These are phyloP conservation scores for Poecile atricapillus DNA, from an alignment of 2,113 vertebrate species.

Conservation along the genomic window DNA sequence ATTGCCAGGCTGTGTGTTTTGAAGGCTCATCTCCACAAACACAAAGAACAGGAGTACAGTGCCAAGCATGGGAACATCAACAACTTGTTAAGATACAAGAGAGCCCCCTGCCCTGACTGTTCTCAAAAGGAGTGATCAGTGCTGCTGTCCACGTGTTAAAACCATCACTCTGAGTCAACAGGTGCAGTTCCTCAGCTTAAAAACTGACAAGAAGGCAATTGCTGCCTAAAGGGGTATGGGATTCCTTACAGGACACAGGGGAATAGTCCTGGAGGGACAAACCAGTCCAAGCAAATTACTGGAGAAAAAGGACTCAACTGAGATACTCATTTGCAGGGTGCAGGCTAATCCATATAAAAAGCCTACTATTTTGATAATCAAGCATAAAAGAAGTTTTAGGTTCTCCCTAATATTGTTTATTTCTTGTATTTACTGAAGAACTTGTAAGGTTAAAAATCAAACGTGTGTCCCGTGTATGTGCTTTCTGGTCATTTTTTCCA, in stretches of 20 bases:
- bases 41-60: neutral
- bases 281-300: neutral
- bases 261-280: neutral
- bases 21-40: neutral
- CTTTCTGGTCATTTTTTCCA: neutral
- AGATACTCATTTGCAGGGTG: neutral
- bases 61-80: neutral
- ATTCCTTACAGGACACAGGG: fast-evolving
- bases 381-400: neutral
- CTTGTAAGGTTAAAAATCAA: neutral
- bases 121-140: neutral
- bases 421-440: neutral
- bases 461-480: neutral
- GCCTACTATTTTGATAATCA: neutral
- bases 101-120: neutral
- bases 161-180: neutral
- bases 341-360: neutral
- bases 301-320: neutral
- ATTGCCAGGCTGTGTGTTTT: neutral
- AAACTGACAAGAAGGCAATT: neutral
- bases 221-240: neutral
- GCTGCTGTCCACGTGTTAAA: neutral
- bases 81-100: neutral
- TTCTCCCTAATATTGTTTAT: neutral
- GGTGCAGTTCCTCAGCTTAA: neutral